Conservation (phyloP, 2,888 invertebrate species). For the Petrophora chlorosata region DNA sequence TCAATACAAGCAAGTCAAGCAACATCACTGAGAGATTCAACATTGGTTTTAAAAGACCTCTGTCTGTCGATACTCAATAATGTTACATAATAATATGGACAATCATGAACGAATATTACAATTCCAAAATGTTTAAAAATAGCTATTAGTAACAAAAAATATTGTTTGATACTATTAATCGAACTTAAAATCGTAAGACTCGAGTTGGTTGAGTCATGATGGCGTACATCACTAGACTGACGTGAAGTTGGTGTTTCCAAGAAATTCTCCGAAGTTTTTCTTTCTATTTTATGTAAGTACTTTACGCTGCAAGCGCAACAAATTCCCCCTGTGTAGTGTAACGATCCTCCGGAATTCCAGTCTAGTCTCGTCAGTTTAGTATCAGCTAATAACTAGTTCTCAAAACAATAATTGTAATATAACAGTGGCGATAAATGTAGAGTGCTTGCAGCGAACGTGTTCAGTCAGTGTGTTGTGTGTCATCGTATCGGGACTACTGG, state of each 20-base stretch:
- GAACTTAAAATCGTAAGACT: too few species aligned
- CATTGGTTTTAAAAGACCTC: too few species aligned
- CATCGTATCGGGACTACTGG: conserved; percentile 69
- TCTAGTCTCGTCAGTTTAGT: conserved; percentile 36
- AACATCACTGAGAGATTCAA: too few species aligned
- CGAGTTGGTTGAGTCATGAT: too few species aligned
- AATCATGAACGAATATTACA: too few species aligned
- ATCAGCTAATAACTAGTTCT: conserved; percentile 40
- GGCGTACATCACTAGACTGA: conserved; percentile 29
- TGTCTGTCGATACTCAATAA: too few species aligned
- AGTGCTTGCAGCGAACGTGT: conserved; percentile 47
- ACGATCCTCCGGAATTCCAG: conserved; percentile 45
- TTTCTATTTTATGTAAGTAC: conserved; percentile 75
- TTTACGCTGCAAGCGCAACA: conserved; percentile 52
- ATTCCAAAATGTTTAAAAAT: too few species aligned
- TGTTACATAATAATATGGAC: too few species aligned
- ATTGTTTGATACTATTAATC: too few species aligned
- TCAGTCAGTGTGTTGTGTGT: conserved; percentile 73
- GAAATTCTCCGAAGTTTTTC: conserved; percentile 67
- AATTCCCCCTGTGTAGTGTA: conserved; percentile 54
- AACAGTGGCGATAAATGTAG: conserved; percentile 54
- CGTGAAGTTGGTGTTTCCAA: conserved; percentile 74
- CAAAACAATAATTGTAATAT: conserved; percentile 33
- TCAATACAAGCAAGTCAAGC: too few species aligned
- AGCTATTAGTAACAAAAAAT: too few species aligned